A percentile compares a stretch with the other conserved stretches of the same genome.
These are phyloP conservation scores for Anoura caudifer DNA, from an alignment of 2,113 vertebrate genomes.

Conservation along the genomic window DNA sequence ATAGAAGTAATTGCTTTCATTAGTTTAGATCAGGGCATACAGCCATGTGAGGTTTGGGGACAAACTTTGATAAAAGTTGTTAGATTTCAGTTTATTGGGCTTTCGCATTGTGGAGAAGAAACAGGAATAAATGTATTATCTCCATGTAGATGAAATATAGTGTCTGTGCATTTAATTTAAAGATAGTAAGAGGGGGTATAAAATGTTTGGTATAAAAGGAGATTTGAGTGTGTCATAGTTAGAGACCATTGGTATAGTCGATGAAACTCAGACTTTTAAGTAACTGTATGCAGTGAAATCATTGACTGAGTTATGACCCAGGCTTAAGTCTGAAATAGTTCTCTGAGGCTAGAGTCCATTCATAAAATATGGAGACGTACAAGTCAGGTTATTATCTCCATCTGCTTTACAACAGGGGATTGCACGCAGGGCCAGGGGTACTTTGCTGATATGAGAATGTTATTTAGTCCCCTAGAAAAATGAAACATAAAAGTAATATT, in stretches of 20 bases:
- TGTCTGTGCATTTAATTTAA: not conserved
- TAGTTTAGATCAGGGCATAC: not conserved
- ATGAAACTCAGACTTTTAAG: slow-evolving; percentile 32
- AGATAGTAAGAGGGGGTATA: not conserved
- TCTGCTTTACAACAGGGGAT: not conserved
- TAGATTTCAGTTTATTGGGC: not conserved
- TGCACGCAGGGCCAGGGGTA: not conserved
- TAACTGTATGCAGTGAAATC: not conserved
- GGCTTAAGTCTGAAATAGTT: not conserved
- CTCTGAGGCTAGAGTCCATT: not conserved
- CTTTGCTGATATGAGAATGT: slow-evolving; percentile 29
- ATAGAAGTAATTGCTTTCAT: not conserved
- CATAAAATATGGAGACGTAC: slow-evolving; percentile 44
- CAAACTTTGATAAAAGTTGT: not conserved
- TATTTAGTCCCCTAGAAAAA: slow-evolving; percentile 18
- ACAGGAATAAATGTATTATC: not conserved
- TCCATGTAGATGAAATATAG: not conserved
- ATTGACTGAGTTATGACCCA: not conserved
- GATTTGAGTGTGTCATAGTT: not conserved
- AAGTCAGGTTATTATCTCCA: not conserved
- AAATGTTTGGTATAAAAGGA: not conserved
- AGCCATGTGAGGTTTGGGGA: not conserved
- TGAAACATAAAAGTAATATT: not conserved
- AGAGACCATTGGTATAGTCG: not conserved
- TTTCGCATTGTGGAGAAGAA: not conserved